These are phyloP conservation scores for Pao palembangensis DNA, from an alignment of 2,113 vertebrate genomes.

Conservation along the genomic window DNA sequence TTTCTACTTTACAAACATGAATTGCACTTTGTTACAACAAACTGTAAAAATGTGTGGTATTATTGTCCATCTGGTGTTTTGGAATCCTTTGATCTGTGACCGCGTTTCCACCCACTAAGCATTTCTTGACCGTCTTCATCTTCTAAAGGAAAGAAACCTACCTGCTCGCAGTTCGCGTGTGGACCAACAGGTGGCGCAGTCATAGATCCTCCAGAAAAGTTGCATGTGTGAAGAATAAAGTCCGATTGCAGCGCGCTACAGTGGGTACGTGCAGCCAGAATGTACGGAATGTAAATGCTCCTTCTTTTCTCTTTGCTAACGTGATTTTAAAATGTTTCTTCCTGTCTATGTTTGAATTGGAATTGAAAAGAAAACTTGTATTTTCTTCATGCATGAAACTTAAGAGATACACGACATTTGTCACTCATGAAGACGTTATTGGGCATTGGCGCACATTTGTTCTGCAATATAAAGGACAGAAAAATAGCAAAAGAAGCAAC, in stretches of 20 bases:
- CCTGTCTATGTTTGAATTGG: conserved; percentile 76
- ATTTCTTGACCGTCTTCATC: conserved; percentile 68
- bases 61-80: too few relatives aligned
- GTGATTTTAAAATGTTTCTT: conserved; percentile 73
- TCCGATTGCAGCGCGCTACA: conserved; percentile 41
- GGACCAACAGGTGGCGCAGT: neutral
- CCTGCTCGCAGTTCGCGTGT: neutral
- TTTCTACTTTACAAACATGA: conserved; percentile 70
- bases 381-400: conserved; percentile 88
- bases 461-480: conserved; percentile 76
- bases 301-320: conserved; percentile 66
- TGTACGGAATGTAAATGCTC: conserved; percentile 79
- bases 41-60: conserved; percentile 31
- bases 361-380: conserved; percentile 72
- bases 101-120: conserved; percentile 41
- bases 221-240: conserved; percentile 5
- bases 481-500: conserved; percentile 18
- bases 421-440: conserved; percentile 84
- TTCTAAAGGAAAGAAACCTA: conserved; percentile 60
- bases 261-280: conserved; percentile 76
- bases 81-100: too few relatives aligned
- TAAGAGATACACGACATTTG: conserved; percentile 69
- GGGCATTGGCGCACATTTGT: conserved; percentile 92
- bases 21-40: conserved; percentile 78
- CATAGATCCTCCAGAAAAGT: conserved; percentile 13